Conservation (phyloP, 92 coral and sea anemone genomes). For the Paramuricea clavata region DNA sequence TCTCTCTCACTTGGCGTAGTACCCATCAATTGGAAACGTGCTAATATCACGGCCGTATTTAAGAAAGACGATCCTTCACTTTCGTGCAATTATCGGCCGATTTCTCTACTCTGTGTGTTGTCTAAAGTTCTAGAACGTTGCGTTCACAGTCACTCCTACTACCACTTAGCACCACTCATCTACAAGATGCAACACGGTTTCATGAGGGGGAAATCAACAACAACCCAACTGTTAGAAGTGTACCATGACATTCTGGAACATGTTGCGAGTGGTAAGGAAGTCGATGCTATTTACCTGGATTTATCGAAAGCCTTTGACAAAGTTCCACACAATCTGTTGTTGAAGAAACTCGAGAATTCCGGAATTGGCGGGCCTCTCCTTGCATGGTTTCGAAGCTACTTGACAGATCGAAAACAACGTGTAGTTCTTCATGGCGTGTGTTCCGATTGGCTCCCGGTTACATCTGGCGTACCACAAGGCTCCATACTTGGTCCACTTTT, state of each 20-base stretch:
- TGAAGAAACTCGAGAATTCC: conserved; percentile 30
- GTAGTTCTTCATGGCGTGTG: conserved; percentile 20
- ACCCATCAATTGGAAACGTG: too few relatives aligned
- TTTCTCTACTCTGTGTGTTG: conserved; percentile 68
- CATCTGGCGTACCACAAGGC: neutral
- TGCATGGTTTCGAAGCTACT: conserved; percentile 62
- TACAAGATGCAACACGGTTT: conserved; percentile 22
- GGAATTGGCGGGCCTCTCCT: conserved; percentile 52
- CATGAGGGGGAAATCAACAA: conserved; percentile 3
- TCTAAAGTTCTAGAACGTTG: too few relatives aligned
- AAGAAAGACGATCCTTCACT: conserved; percentile 30
- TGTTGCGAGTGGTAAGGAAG: conserved; percentile 68
- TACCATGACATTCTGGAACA: conserved; percentile 15
- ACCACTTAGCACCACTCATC: conserved; percentile 29
- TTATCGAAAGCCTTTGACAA: conserved; percentile 69
- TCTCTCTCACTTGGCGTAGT: conserved; percentile 36
- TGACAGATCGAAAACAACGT: conserved; percentile 43
- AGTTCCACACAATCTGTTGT: conserved; percentile 54
- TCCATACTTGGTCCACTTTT: neutral
- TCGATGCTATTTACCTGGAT: conserved; percentile 65
- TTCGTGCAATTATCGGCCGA: conserved; percentile 47
- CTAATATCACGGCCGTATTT: neutral
- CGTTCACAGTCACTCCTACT: too few relatives aligned
- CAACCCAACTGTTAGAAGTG: conserved; percentile 20
- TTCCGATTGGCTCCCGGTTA: neutral